These are phyloP conservation scores for Acipenser oxyrinchus DNA, from an alignment of 2,797 vertebrate genomes.

Conservation along the genomic window DNA sequence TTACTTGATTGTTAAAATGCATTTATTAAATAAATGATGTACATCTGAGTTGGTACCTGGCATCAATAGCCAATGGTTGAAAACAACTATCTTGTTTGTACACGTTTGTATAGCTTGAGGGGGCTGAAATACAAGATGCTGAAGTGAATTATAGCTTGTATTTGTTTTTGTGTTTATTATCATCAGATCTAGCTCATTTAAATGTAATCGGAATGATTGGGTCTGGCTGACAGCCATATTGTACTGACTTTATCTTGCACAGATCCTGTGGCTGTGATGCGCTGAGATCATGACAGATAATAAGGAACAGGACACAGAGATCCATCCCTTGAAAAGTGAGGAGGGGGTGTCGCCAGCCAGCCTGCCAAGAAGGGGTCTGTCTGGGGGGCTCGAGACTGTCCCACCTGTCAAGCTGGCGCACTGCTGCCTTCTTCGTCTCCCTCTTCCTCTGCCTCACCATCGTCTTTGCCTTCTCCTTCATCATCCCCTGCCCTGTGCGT, in stretches of 20 bases:
- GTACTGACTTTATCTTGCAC: neutral
- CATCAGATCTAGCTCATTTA: no score
- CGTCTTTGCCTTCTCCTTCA: conserved; percentile 88
- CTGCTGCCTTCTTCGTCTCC: conserved; percentile 74
- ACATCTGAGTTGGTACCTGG: no score
- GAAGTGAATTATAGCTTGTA: no score
- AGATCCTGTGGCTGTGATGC: conserved; percentile 26
- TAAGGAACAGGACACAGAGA: conserved; percentile 64
- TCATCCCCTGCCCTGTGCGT: conserved; percentile 84
- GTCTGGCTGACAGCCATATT: no score
- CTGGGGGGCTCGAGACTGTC: conserved; percentile 43
- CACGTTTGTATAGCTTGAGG: no score
- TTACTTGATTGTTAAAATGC: no score
- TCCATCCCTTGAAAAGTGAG: conserved; percentile 70
- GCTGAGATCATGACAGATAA: conserved; percentile 52
- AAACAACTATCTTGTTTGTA: no score
- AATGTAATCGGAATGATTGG: no score
- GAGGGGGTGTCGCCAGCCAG: conserved; percentile 45
- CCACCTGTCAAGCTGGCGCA: conserved; percentile 71
- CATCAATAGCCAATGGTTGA: no score
- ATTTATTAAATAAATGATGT: no score
- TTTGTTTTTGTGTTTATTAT: no score
- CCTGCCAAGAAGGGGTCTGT: conserved; percentile 35
- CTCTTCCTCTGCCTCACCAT: conserved; percentile 77
- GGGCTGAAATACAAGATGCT: no score